Conservation (phyloP, 2,888 invertebrate genomes). For the Oscheius sp. region DNA sequence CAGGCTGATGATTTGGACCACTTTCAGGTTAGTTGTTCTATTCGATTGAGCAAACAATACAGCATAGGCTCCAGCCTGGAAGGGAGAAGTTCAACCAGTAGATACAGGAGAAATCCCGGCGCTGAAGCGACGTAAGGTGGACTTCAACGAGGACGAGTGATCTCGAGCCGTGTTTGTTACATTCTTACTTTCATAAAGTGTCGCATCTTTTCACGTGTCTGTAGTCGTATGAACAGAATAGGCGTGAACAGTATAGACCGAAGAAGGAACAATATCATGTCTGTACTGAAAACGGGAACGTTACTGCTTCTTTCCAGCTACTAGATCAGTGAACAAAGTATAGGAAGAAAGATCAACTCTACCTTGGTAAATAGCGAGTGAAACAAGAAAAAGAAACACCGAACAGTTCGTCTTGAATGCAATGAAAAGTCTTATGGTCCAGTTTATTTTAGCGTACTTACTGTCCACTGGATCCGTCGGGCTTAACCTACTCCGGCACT, state of each 20-base stretch:
- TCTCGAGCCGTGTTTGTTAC: not conserved
- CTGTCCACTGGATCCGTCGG: too few species aligned
- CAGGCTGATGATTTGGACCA: not conserved
- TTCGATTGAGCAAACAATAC: not conserved
- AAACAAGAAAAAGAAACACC: too few species aligned
- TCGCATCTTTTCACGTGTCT: not conserved
- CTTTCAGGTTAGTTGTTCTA: slow-evolving; percentile 14
- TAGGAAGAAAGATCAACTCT: too few species aligned
- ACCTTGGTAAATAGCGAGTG: too few species aligned
- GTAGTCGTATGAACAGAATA: not conserved
- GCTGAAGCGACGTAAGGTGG: slow-evolving; percentile 37
- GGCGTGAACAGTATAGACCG: not conserved
- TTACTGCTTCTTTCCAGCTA: too few species aligned
- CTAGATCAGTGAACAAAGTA: too few species aligned
- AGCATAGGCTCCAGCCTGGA: slow-evolving; percentile 32
- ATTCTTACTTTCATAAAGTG: not conserved
- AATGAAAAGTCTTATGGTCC: too few species aligned
- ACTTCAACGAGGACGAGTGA: slow-evolving; percentile 31
- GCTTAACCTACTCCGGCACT: too few species aligned
- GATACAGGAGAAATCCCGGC: slow-evolving; percentile 5
- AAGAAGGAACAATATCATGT: too few species aligned
- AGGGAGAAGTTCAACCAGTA: slow-evolving; percentile 9
- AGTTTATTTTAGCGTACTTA: too few species aligned
- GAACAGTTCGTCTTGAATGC: too few species aligned
- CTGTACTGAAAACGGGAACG: too few species aligned